phyloP scores from a whole-genome alignment of 2,113 vertebrate species.

The Malaclemys terrapin region DNA sequence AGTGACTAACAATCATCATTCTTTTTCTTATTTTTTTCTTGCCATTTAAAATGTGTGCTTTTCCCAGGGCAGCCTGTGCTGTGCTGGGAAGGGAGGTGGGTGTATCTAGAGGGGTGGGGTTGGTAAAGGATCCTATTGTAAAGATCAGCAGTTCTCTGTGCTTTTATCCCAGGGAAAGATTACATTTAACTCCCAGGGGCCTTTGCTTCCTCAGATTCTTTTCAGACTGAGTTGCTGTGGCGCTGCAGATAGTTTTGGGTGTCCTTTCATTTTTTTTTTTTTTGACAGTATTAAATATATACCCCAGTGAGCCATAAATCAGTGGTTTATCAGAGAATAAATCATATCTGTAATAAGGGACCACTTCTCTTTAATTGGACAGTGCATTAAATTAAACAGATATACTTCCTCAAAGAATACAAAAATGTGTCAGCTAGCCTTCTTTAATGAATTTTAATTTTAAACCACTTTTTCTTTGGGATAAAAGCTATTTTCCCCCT shows the following conservation, averaged over 20 bases:
- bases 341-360: constrained; percentile 83
- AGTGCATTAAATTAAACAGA: constrained; percentile 80
- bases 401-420: constrained; percentile 79
- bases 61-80: background rate
- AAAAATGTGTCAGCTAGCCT: constrained; percentile 74
- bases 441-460: constrained; percentile 82
- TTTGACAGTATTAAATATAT: constrained; percentile 81
- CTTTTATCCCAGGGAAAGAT: constrained; percentile 83
- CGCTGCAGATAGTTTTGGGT: constrained; percentile 82
- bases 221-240: constrained; percentile 79
- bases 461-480: constrained; percentile 75
- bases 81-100: constrained; percentile 4
- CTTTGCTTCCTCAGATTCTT: constrained; percentile 80
- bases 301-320: constrained; percentile 81
- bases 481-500: constrained; percentile 54
- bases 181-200: constrained; percentile 83
- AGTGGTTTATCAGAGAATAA: constrained; percentile 83
- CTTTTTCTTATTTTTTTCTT: background rate
- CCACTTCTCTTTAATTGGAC: constrained; percentile 84
- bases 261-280: constrained; percentile 73
- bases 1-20: background rate
- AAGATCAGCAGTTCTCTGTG: constrained; percentile 76
- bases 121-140: constrained; percentile 74
- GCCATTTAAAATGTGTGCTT: constrained; percentile 38
- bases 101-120: constrained; percentile 8